Base-by-base conservation (phyloP, 2,888 invertebrate species). In the Hoplodrina blanda region DNA sequence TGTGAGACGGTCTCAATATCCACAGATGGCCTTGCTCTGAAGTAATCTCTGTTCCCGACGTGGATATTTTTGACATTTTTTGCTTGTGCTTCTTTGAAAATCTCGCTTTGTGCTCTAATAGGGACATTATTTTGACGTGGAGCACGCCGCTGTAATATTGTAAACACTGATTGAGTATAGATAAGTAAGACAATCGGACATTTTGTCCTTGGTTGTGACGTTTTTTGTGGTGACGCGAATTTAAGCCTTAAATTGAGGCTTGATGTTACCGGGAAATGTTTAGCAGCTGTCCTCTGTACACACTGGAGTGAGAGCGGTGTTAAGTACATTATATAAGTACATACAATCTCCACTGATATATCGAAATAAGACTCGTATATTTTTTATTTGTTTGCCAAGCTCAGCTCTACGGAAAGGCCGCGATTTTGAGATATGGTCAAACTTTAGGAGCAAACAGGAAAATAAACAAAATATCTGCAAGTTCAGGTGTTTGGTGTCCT, bases 91-190 rank as follows among this genome's bases (percentile, higher is more conserved):
- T 93, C 95, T 94, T 93, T 94, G 95, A 91, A 95, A 93, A 91
- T 87, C 88, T 92, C 89, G 90, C 93, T 94, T 95, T 95, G 95
- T 95, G 85, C 89, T 92, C 90, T 96, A 96, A 96, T 96, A 94
- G 94, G 95, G 94, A 94, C 95, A 95, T 96, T 96, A 96, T 96
- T 95, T 95, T 96, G 96, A 95, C 95, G 93, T 92, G 91, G 85
- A 94, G 91, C 93, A 90, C 92, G 91, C 92, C 91, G 89, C 90
- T 89, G 87, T 89, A 91, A 93, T 94, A 93, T 91, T 94, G 95
- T 94, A 96, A 96, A 96, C 96, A 96, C 91, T 92, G 96, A 96
- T 96, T 93, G 91, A 92, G 91, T 88, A 92, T 83, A 89, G 96
- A 96, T 96, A 96, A 95, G 92, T 93, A 90, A 94, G 93, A 96